phyloP scores from a whole-genome alignment of 2,797 vertebrate genomes.

The Artibeus lituratus region DNA sequence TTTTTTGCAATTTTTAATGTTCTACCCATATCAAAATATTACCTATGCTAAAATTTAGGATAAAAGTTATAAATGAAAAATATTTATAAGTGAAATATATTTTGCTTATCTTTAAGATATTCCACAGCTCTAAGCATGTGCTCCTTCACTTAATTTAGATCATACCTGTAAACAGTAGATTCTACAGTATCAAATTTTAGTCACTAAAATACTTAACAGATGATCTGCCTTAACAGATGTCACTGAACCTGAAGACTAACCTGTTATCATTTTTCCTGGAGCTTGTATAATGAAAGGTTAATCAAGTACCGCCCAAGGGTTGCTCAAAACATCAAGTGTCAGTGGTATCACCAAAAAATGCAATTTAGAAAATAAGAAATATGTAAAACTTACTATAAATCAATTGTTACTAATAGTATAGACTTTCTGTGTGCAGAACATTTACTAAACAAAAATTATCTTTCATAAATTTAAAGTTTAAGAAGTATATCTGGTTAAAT shows the following conservation, averaged over 20 bases:
- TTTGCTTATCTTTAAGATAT: not conserved
- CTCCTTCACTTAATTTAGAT: not conserved
- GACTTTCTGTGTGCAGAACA: not conserved
- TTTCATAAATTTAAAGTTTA: not conserved
- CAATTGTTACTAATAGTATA: not conserved
- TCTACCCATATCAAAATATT: not conserved
- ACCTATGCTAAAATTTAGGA: not conserved
- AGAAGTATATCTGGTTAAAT: not conserved
- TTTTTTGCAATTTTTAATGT: not conserved
- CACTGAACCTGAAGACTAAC: not conserved
- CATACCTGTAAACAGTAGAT: not conserved
- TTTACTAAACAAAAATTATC: not conserved
- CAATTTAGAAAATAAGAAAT: not conserved
- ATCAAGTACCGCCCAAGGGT: not conserved
- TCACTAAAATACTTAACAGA: slow-evolving; percentile 1
- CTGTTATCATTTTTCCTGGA: not conserved
- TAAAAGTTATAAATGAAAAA: not conserved
- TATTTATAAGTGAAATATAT: not conserved
- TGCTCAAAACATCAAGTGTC: not conserved
- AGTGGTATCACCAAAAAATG: not conserved
- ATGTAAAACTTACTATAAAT: not conserved
- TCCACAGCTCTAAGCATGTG: not conserved
- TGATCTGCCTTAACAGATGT: not conserved
- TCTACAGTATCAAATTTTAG: slow-evolving; percentile 44
- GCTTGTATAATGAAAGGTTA: not conserved